A percentile compares a stretch with the other conserved stretches of the same genome.
Evolutionary conservation across 2,888 invertebrate genomes (phyloP).

Genomic region (Cecidostiba fungosa): DNA sequence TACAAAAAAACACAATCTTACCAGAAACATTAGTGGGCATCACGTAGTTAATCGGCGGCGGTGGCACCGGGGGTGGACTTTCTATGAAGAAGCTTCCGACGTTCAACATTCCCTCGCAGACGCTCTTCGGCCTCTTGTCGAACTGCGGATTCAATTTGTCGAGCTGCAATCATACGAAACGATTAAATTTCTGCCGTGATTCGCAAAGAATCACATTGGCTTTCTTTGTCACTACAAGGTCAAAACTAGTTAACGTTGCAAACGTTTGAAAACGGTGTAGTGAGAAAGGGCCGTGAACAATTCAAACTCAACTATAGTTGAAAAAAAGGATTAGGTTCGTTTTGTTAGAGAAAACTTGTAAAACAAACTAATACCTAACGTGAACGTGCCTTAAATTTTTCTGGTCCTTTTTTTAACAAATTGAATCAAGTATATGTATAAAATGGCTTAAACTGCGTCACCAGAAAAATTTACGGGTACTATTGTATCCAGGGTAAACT

Average conservation of each 20-base stretch:
- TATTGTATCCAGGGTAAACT: slow-evolving; percentile 40
- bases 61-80: slow-evolving; percentile 86
- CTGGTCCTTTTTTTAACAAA: slow-evolving; percentile 1
- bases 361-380: slow-evolving; percentile 64
- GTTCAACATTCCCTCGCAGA: slow-evolving; percentile 76
- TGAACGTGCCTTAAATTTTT: slow-evolving; percentile 44
- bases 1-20: slow-evolving; percentile 65
- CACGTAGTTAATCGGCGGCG: slow-evolving; percentile 84
- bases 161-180: slow-evolving; percentile 70
- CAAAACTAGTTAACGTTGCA: neutral
- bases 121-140: slow-evolving; percentile 76
- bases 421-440: neutral
- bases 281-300: slow-evolving; percentile 47
- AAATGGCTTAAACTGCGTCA: neutral
- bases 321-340: slow-evolving; percentile 67
- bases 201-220: neutral
- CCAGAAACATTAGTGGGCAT: slow-evolving; percentile 73
- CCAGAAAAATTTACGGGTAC: slow-evolving; percentile 48
- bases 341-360: slow-evolving; percentile 61
- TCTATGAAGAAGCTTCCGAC: slow-evolving; percentile 77
- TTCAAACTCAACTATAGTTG: slow-evolving; percentile 63
- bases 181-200: slow-evolving; percentile 6
- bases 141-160: slow-evolving; percentile 74
- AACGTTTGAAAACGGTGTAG: slow-evolving; percentile 11
- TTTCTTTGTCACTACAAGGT: slow-evolving; percentile 29